Evolutionary conservation across 2,888 invertebrate genomes (phyloP), one percentile per base, ranked within the genome.

Genomic region (Ethmia dodecea): DNA sequence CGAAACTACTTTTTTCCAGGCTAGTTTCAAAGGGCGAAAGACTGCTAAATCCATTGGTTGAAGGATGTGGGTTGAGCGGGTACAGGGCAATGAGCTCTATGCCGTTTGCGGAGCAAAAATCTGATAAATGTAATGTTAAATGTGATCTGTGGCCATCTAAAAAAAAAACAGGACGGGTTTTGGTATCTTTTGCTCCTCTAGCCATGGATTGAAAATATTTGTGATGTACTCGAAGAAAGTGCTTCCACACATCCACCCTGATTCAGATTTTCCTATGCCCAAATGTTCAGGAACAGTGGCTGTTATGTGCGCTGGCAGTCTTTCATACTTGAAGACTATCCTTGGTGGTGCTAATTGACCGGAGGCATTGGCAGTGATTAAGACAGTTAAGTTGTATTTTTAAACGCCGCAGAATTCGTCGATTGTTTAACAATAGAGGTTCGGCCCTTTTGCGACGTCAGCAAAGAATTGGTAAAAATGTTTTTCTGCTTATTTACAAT

Each of bases 401-500:
- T 63, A 55, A 38, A 51, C 45, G 8, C 45, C 50, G 10, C n/a
- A n/a, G n/a, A n/a, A n/a, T n/a, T n/a, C n/a, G n/a, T n/a, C n/a
- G n/a, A n/a, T n/a, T n/a, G 42, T 45, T 0, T 11, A 3, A 3
- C 12, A 27, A 24, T 63, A 57, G 10, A 58, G 42, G 22, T 50
- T n/a, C n/a, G n/a, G n/a, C n/a, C n/a, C n/a, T n/a, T n/a, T n/a
- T n/a, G n/a, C n/a, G n/a, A n/a, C n/a, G n/a, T n/a, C n/a, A n/a
- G n/a, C n/a, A n/a, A n/a, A n/a, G n/a, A n/a, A n/a, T n/a, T n/a
- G n/a, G n/a, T 62, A 57, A 11, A 58, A 42, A 18, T 49, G 40
- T 43, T 60, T 60, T 5, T 54, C 49, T 11, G 57, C 64, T 52
- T 55, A 61, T 43, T 41, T 49, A 2, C 40, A 49, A 6, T 73